A percentile compares a stretch with the other conserved stretches of the same genome.
phyloP scores from a whole-genome alignment of 1,140 invertebrate species.

The Babylonia areolata region DNA sequence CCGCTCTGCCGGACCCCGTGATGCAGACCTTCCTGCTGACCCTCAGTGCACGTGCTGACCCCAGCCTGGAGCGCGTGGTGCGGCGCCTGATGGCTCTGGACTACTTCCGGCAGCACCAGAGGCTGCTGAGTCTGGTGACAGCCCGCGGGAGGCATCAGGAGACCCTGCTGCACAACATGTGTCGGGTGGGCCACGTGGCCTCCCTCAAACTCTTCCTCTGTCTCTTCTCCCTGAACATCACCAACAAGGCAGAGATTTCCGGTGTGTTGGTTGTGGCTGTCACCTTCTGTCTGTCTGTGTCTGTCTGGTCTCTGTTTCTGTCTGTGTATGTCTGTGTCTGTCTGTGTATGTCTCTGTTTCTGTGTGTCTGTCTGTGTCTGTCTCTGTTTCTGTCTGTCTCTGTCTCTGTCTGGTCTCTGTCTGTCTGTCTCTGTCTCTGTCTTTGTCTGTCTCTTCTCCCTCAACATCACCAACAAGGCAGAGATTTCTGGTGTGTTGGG shows the following conservation, averaged over 20 bases:
- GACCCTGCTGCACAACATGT: conserved; percentile 27
- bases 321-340: not conserved
- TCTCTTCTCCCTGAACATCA: not conserved
- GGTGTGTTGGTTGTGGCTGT: not conserved
- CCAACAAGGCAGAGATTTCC: not conserved
- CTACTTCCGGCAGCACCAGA: not conserved
- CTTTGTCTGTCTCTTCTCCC: not conserved
- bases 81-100: not conserved
- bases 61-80: conserved; percentile 2
- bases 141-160: conserved; percentile 5
- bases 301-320: not conserved
- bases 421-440: too few relatives aligned
- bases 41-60: not conserved
- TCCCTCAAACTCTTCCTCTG: not conserved
- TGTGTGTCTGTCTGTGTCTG: not conserved
- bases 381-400: not conserved
- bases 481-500: not conserved
- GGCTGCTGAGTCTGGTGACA: not conserved
- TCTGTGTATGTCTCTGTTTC: not conserved
- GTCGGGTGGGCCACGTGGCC: conserved; percentile 8
- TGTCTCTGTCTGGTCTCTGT: not conserved
- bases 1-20: not conserved
- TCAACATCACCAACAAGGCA: not conserved
- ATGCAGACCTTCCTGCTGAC: not conserved
- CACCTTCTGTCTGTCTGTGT: not conserved